Base-by-base conservation (phyloP, 2,113 vertebrate species). In the Notothenia coriiceps region DNA sequence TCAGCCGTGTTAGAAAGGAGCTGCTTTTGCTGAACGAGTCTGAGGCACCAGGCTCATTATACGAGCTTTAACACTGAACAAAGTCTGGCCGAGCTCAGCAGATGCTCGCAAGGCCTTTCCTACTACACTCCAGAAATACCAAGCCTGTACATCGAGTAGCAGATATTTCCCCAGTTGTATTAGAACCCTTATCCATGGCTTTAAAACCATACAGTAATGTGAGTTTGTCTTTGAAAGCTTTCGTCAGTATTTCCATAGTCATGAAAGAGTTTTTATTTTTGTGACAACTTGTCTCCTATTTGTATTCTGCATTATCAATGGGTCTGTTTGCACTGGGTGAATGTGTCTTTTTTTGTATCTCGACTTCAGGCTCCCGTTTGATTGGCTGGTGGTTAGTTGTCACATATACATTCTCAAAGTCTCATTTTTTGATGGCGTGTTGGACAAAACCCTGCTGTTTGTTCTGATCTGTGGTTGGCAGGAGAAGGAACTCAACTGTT, bases 401-500 rank as follows among this genome's bases (percentile, higher is more conserved):
- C 62, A 64, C 55, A 72, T 68, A 57, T 49, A 44, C 35, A 76
- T 46, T 47, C 40, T 74, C 11, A 55, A 57, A 52, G 52, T 78
- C 33, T 65, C 0, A 72, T 63, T 81, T 55, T 40, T 15, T 44
- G 29, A 22, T 76, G 4, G 14, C 7, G 20, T 54, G 40, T 66
- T 62, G 33, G 57, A 77, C 22, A 44, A 35, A 62, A 66, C 74
- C 25, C 74, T 85, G 77, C 67, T 89, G 61, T 90, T 73, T 80
- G 40, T 76, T 77, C 59, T 75, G 20, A 57, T 78, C 50, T 88
- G 74, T 91, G 89, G 84, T 77, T 15, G 15, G 74, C 55, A 82
- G 70, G 67, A 78, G 70, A 79, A 75, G 43, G 69, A 79, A 67
- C 50, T 82, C 61, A 20, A 29, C 43, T 83, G 90, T 91, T 92